phyloP scores from a whole-genome alignment of 2,797 vertebrate species.

The Micrastur ruficollis region DNA sequence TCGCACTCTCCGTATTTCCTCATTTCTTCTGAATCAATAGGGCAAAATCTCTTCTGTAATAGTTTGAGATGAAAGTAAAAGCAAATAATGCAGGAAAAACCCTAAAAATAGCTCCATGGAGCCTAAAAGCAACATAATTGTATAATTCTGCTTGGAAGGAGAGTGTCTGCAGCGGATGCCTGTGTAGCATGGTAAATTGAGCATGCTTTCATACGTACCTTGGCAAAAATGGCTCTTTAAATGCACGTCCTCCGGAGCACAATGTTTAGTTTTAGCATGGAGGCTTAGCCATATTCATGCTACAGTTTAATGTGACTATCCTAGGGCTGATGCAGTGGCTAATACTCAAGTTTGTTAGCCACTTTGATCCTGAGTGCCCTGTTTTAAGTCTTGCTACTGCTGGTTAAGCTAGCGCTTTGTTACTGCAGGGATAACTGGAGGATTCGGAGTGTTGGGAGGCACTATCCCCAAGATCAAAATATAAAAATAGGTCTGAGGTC shows the following conservation, averaged over 20 bases:
- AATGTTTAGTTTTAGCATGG: constrained; percentile 38
- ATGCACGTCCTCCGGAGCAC: neutral
- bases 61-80: constrained; percentile 24
- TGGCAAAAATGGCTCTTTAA: constrained; percentile 9
- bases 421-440: constrained; percentile 76
- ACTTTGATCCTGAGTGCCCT: constrained; percentile 78
- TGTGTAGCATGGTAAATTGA: constrained; percentile 50
- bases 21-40: constrained; percentile 40
- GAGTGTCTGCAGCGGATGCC: neutral
- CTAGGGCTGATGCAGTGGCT: constrained; percentile 68
- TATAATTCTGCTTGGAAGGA: constrained; percentile 14
- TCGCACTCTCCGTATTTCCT: constrained; percentile 22
- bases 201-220: neutral
- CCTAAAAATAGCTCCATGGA: neutral
- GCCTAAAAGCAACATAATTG: constrained; percentile 5
- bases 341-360: constrained; percentile 72
- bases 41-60: constrained; percentile 46
- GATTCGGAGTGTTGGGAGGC: constrained; percentile 75
- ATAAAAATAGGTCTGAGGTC: constrained; percentile 81
- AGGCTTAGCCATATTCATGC: constrained; percentile 52
- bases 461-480: constrained; percentile 81
- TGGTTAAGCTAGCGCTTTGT: constrained; percentile 76
- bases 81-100: constrained; percentile 1
- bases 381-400: constrained; percentile 76
- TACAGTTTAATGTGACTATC: constrained; percentile 53